Evolutionary conservation across 2,888 invertebrate species (phyloP), one percentile per base, ranked within the genome.

Genomic region (Crepidodera aurea): DNA sequence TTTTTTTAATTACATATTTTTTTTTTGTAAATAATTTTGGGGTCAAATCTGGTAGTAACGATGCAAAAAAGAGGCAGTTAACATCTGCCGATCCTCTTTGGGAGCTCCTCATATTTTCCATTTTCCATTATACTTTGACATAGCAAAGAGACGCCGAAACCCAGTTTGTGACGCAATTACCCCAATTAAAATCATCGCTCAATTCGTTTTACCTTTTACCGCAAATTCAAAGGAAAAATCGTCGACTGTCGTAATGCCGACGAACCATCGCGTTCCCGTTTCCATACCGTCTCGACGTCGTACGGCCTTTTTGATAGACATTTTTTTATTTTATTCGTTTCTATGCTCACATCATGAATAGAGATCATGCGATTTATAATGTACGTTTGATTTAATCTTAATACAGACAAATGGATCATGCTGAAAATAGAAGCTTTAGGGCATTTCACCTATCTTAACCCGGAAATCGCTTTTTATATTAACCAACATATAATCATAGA

Each of bases 161-260:
- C 34, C 37, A 37, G 37, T 51, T 51, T 37, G 32, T 22, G 39
- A 39, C 37, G 51, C 51, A 51, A 51, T 51, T 51, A 51, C 13
- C 51, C 51, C 37, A 51, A 51, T 51, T 51, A 51, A 51, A 51
- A 51, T 37, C 51, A 37, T 37, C 51, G 39, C 37, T 51, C 37
- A 13, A 51, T 37, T 51, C 51, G 37, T 22, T 37, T 51, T 22
- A 37, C 34, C 22, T 22, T 22, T 51, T 13, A 12, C 51, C 51
- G 19, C 51, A 51, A 51, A 37, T 37, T 51, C 51, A 25, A 51
- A 37, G 39, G 51, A 37, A 51, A 12, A 39, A 51, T 51, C 22
- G 50, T 34, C 18, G 19, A 22, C 10, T 22, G 25, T n/a, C 13
- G 46, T 50, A 10, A 15, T 15, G 40, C 8, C 16, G 7, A 44